Evolutionary conservation across 37 sponge, comb jelly and placozoan species (phyloP).

Genomic region (Lycopodina hypogea): DNA sequence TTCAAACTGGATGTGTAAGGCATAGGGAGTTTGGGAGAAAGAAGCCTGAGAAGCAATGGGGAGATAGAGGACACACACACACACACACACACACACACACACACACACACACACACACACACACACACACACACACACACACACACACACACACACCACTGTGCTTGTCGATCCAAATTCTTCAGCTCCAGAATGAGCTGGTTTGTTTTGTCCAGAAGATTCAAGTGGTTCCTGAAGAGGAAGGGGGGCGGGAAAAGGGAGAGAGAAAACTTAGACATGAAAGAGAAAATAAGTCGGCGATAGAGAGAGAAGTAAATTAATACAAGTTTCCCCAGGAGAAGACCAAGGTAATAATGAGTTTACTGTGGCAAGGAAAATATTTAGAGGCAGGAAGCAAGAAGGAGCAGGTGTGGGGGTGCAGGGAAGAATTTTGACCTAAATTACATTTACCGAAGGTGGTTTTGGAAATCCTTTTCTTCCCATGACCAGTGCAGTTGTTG

Average conservation of each 20-base stretch:
- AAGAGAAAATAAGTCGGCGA: background rate
- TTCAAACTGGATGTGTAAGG: no score
- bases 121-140: background rate
- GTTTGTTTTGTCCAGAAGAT: conserved; percentile 75
- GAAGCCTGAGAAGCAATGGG: background rate
- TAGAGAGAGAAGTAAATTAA: background rate
- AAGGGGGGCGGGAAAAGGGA: background rate
- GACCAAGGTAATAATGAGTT: background rate
- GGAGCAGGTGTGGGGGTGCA: no score
- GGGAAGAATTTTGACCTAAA: no score
- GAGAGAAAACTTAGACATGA: no score
- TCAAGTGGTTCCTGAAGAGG: conserved; percentile 55
- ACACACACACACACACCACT: conserved; percentile 43
- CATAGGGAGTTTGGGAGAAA: no score
- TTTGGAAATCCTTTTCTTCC: no score
- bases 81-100: conserved; percentile 2
- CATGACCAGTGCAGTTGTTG: no score
- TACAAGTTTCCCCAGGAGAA: background rate
- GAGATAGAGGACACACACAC: background rate
- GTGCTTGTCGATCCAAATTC: conserved; percentile 71
- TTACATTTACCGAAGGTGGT: no score
- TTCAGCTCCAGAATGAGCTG: conserved; percentile 86
- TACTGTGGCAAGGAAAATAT: background rate
- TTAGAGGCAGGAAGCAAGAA: background rate
- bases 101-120: background rate